Percentiles rank a stretch among this genome's conserved stretches.
Conservation (phyloP, 2,113 vertebrate species). For the Eurypyga helias region DNA sequence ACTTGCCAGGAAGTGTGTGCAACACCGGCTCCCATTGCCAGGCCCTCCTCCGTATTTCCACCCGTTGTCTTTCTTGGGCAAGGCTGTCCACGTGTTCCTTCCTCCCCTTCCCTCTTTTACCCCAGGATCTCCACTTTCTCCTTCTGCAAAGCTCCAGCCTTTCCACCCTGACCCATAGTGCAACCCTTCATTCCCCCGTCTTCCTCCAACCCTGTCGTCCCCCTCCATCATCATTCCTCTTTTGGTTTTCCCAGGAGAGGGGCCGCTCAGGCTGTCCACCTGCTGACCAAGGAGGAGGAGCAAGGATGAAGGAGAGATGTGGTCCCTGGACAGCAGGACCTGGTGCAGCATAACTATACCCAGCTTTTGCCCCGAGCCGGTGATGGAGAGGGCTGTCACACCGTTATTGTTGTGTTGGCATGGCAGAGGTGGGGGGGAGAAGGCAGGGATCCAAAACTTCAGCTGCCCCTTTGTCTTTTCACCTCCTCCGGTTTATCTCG, state of each 20-base stretch:
- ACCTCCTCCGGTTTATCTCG: constrained; percentile 4
- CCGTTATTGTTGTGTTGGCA: not conserved
- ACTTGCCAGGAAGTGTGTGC: not conserved
- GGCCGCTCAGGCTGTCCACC: not conserved
- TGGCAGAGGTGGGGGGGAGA: constrained; percentile 21
- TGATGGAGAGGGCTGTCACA: not conserved
- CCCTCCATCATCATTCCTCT: not conserved
- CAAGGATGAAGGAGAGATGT: fast-evolving
- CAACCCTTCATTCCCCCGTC: not conserved
- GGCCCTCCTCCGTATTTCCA: not conserved
- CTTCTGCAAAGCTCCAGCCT: not conserved
- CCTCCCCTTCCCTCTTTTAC: not conserved
- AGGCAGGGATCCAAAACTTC: not conserved
- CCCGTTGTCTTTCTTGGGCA: not conserved
- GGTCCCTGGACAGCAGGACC: fast-evolving
- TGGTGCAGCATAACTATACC: not conserved
- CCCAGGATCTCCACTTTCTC: not conserved
- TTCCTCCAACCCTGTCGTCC: not conserved
- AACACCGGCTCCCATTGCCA: not conserved
- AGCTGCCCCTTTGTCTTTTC: not conserved
- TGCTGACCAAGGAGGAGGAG: not conserved
- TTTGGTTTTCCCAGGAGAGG: not conserved
- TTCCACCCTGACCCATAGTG: not conserved
- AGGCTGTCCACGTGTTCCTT: not conserved
- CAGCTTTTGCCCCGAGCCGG: fast-evolving